phyloP scores from a whole-genome alignment of 2,113 vertebrate genomes.

The Cyanocitta stelleri region DNA sequence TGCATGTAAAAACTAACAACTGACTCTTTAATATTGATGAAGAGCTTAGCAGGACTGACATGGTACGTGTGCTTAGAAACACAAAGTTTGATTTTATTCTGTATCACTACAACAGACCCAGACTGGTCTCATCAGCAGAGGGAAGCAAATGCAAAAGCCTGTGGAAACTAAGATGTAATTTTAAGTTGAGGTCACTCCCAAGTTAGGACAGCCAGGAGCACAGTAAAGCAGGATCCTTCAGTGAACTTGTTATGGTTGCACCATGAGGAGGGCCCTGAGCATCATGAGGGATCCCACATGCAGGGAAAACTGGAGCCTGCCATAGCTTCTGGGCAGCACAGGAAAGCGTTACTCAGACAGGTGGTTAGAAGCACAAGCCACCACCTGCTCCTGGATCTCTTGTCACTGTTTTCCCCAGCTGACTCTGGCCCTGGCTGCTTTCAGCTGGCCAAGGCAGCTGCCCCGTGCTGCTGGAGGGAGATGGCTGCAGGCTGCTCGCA shows the following conservation, averaged over 20 bases:
- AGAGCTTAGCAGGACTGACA: not conserved
- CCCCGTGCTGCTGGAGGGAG: not conserved
- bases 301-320: not conserved
- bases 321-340: not conserved
- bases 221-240: not conserved
- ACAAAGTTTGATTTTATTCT: not conserved
- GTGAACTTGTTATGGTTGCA: not conserved
- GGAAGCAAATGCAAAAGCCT: not conserved
- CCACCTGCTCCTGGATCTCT: conserved; percentile 52
- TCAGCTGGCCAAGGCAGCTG: conserved; percentile 45
- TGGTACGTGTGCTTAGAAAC: not conserved
- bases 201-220: not conserved
- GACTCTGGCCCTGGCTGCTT: not conserved
- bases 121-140: not conserved
- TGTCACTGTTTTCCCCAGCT: not conserved
- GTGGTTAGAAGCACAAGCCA: not conserved
- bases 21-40: conserved; percentile 15
- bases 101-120: not conserved
- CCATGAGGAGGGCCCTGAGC: not conserved
- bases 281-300: rapidly evolving
- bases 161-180: not conserved
- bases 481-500: not conserved
- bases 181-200: not conserved
- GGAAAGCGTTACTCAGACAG: not conserved
- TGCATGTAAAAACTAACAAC: not conserved